Evolutionary conservation across 2,888 invertebrate species (phyloP), one percentile per base, ranked within the genome.

Genomic region (Andricus curvator): DNA sequence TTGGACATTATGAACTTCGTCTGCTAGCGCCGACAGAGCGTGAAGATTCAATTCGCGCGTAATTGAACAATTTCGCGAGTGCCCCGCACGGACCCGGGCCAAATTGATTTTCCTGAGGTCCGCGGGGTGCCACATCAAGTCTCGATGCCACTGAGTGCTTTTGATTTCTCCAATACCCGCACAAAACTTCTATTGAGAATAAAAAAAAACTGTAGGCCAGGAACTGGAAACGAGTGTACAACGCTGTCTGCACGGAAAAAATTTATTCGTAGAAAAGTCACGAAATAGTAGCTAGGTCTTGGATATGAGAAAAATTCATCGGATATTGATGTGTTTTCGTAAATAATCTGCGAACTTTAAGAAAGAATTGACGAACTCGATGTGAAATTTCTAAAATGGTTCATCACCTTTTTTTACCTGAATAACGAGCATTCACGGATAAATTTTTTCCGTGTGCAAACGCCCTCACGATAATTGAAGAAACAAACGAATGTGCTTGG

Each of bases 11-110:
- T 15, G 78, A 60, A 48, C 17, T 33, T 33, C 44, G 22, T 76
- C 22, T 56, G 44, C 48, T 20, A 65, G 20, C 65, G 15, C 65
- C 77, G 56, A 33, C 64, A 65, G 76, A 84, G 83, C 83, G 81
- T 81, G 80, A 81, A 81, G 79, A 82, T 79, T 83, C 78, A 82
- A 84, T 84, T 85, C 76, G 78, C 82, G 80, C 83, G 84, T 81
- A 85, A 85, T 85, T 84, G 84, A 86, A 84, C 85, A 84, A 85
- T 84, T 84, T 83, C 79, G 81, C 78, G 79, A 83, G 81, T 81
- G 79, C 74, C 78, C 78, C 79, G 77, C 80, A 48, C 67, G 78
- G 82, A 81, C 78, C 82, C 81, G 77, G 81, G 64, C 84, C 80
- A 84, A 85, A 86, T 86, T 83, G 86, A 83, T 84, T 86, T 85